phyloP scores from a whole-genome alignment of 2,113 vertebrate genomes.

The Bombycilla garrulus region DNA sequence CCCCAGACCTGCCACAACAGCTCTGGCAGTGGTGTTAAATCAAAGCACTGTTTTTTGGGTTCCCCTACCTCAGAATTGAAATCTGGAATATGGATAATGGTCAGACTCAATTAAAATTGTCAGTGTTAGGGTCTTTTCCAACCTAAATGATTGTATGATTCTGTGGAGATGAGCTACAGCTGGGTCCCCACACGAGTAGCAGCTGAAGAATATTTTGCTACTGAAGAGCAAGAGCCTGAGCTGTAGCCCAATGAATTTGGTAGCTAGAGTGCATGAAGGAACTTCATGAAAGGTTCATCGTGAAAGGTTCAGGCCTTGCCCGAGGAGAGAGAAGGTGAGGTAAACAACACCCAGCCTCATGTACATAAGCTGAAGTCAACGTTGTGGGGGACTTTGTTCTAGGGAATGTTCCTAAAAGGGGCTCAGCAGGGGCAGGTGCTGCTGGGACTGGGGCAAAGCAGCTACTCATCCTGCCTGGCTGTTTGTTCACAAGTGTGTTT shows the following conservation, averaged over 20 bases:
- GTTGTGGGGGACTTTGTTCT: not conserved
- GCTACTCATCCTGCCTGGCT: not conserved
- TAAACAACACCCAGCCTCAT: rapidly evolving
- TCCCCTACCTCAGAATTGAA: not conserved
- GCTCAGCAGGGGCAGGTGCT: not conserved
- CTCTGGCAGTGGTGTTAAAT: not conserved
- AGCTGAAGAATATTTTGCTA: not conserved
- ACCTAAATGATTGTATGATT: not conserved
- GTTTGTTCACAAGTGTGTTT: not conserved
- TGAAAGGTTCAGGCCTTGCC: not conserved
- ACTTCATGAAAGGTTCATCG: not conserved
- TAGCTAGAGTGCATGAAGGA: not conserved
- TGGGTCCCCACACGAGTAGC: not conserved
- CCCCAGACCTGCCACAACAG: not conserved
- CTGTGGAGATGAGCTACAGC: not conserved
- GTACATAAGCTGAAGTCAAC: rapidly evolving
- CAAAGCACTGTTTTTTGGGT: not conserved
- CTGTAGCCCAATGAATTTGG: not conserved
- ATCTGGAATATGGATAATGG: not conserved
- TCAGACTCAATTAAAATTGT: not conserved
- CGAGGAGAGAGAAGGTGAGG: not conserved
- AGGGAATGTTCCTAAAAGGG: not conserved
- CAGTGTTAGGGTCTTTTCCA: not conserved
- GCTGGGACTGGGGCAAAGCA: not conserved
- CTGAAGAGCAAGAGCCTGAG: not conserved